phyloP scores from a whole-genome alignment of 1,140 invertebrate species.

The Drosophila ficusphila region DNA sequence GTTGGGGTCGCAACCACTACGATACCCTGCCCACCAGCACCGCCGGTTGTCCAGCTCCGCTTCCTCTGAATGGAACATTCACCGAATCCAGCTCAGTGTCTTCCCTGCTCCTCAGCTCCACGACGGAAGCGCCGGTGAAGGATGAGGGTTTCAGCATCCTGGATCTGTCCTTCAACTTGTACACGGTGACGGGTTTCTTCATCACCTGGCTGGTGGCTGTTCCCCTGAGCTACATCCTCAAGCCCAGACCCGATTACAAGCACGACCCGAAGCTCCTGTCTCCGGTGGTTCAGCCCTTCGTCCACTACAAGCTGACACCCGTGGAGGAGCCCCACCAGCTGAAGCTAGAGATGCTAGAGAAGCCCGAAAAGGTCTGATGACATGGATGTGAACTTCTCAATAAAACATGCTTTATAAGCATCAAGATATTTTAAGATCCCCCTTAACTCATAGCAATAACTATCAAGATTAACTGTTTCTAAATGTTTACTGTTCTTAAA shows the following conservation, averaged over 20 bases:
- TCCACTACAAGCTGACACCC: conserved; percentile 47
- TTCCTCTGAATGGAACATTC: conserved; percentile 41
- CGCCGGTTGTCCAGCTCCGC: conserved; percentile 86
- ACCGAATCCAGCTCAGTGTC: conserved; percentile 3
- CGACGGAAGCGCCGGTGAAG: not conserved
- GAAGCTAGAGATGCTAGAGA: conserved; percentile 34
- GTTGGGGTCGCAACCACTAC: conserved; percentile 85
- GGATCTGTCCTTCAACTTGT: conserved; percentile 87
- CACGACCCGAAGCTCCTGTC: conserved; percentile 83
- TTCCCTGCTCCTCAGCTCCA: not conserved
- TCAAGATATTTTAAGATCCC: conserved; percentile 9
- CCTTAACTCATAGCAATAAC: not conserved
- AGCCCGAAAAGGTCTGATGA: conserved; percentile 30
- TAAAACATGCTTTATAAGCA: conserved; percentile 32
- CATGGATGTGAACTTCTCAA: not conserved
- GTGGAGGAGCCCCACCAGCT: conserved; percentile 53
- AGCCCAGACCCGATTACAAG: conserved; percentile 58
- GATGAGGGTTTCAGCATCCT: conserved; percentile 84
- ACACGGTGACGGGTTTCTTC: conserved; percentile 86
- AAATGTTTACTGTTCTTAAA: too few relatives aligned
- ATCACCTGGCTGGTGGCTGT: conserved; percentile 87
- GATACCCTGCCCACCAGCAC: conserved; percentile 85
- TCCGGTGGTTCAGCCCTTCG: conserved; percentile 71
- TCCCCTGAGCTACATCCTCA: conserved; percentile 79
- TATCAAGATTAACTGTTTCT: too few relatives aligned